These are phyloP conservation scores for Brevimyrus niger DNA, from an alignment of 2,113 vertebrate species.

Conservation along the genomic window DNA sequence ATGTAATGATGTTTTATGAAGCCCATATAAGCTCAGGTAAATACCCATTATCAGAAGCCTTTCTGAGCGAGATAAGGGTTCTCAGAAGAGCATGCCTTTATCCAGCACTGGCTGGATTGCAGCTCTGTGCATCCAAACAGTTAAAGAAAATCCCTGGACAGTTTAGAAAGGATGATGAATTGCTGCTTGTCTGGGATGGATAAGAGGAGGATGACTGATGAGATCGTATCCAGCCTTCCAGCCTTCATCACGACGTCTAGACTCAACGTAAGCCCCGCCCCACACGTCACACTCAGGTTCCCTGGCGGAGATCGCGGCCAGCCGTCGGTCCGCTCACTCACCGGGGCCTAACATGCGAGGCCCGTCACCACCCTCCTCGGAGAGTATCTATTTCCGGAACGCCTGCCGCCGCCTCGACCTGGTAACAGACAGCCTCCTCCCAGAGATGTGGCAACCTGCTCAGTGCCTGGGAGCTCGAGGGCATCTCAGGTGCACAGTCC, in stretches of 20 bases:
- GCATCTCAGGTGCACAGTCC: not conserved
- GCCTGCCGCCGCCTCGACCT: not conserved
- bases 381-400: slow-evolving; percentile 1
- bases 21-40: not conserved
- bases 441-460: not conserved
- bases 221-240: not conserved
- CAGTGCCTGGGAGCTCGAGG: not conserved
- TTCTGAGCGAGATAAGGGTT: not conserved
- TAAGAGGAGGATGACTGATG: not conserved
- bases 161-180: not conserved
- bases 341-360: not conserved
- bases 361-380: not conserved
- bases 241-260: not conserved
- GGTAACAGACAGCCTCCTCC: not conserved
- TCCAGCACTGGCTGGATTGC: not conserved
- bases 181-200: not conserved
- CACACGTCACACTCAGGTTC: not conserved
- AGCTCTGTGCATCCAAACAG: not conserved
- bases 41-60: not conserved
- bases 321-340: not conserved
- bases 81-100: not conserved
- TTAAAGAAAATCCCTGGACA: not conserved
- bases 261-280: not conserved
- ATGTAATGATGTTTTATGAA: not conserved
- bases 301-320: not conserved